phyloP scores from a whole-genome alignment of 2,797 vertebrate genomes.

The Centropyge bicolor region DNA sequence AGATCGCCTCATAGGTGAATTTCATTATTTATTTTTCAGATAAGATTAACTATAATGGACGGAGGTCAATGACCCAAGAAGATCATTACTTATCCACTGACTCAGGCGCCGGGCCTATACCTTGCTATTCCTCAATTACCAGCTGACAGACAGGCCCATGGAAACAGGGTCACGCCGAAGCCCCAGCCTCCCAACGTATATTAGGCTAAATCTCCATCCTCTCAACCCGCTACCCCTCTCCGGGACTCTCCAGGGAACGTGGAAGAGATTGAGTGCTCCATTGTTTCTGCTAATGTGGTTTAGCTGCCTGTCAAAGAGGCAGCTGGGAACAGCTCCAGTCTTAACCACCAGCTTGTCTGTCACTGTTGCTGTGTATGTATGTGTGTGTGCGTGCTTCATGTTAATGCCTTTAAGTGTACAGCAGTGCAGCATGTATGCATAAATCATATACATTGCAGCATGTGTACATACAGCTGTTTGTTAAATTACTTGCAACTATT shows the following conservation, averaged over 20 bases:
- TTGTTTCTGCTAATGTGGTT: conserved; percentile 82
- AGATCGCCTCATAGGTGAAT: conserved; percentile 48
- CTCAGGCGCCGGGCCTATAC: conserved; percentile 47
- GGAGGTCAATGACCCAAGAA: conserved; percentile 67
- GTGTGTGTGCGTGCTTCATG: background rate
- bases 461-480: conserved; percentile 4
- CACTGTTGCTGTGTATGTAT: conserved; percentile 18
- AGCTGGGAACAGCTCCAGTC: conserved; percentile 61
- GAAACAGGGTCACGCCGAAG: conserved; percentile 70
- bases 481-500: conserved; percentile 11
- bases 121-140: conserved; percentile 74
- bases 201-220: conserved; percentile 70
- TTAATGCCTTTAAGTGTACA: background rate
- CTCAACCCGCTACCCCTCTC: conserved; percentile 61
- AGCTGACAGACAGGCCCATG: conserved; percentile 66
- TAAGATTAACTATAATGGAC: conserved; percentile 72
- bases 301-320: conserved; percentile 79
- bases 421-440: background rate
- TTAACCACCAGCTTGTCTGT: conserved; percentile 56
- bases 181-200: conserved; percentile 56
- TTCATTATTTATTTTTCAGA: conserved; percentile 71
- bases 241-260: conserved; percentile 62
- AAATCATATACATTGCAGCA: background rate
- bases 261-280: conserved; percentile 78
- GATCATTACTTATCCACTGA: conserved; percentile 74